Evolutionary conservation across 1,140 invertebrate species (phyloP).

Genomic region (Harlomillsia oculata): DNA sequence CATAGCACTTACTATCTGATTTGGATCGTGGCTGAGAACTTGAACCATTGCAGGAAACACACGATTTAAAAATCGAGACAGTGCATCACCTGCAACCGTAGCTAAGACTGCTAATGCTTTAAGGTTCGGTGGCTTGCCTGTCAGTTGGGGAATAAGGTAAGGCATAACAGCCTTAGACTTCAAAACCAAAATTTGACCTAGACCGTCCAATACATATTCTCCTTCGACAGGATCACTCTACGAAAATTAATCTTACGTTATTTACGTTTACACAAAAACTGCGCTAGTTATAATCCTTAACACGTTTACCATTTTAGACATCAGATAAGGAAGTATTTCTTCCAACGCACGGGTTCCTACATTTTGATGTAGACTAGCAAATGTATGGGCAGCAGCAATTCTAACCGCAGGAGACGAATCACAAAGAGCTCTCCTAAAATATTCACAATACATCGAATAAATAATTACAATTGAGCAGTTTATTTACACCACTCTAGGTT

Average conservation of each 20-base stretch:
- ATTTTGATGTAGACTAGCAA: conserved; percentile 88
- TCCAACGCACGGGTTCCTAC: conserved; percentile 91
- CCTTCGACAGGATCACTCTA: conserved; percentile 60
- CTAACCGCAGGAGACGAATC: conserved; percentile 88
- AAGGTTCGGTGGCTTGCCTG: conserved; percentile 67
- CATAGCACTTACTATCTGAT: too few species aligned
- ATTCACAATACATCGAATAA: neutral
- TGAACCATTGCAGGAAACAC: too few species aligned
- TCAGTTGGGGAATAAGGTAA: conserved; percentile 90
- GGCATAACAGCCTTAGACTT: conserved; percentile 91
- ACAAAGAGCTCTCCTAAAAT: conserved; percentile 62
- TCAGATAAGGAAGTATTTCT: conserved; percentile 86
- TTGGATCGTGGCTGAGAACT: too few species aligned
- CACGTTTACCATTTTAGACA: conserved; percentile 59
- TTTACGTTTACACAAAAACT: neutral
- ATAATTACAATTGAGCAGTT: neutral
- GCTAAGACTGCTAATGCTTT: conserved; percentile 81
- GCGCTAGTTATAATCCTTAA: neutral
- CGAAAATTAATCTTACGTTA: conserved; percentile 31
- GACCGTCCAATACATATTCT: conserved; percentile 81
- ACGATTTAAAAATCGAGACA: too few species aligned
- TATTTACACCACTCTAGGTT: neutral
- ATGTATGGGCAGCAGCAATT: conserved; percentile 88
- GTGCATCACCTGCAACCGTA: conserved; percentile 81
- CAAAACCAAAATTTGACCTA: conserved; percentile 92